phyloP scores from a whole-genome alignment of 2,797 vertebrate species.

The Sebastes umbrosus region DNA sequence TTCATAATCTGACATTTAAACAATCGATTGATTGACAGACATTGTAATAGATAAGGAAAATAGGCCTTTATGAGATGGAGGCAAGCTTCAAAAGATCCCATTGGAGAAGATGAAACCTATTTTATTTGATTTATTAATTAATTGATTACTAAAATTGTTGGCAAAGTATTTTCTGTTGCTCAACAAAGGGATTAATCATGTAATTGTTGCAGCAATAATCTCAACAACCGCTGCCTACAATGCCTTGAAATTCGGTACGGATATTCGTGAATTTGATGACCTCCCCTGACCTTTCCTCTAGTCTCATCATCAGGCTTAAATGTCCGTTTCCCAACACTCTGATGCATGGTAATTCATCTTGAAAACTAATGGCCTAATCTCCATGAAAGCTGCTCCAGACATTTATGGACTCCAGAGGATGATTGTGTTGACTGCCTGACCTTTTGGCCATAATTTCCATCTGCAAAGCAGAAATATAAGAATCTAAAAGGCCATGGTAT shows the following conservation, averaged over 20 bases:
- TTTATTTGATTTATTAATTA: neutral
- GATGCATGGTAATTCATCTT: neutral
- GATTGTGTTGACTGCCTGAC: neutral
- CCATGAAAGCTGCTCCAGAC: neutral
- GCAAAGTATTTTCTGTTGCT: neutral
- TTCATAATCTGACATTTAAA: neutral
- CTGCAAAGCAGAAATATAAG: neutral
- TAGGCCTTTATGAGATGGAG: neutral
- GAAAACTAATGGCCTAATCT: neutral
- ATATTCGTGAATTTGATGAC: neutral
- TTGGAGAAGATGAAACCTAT: neutral
- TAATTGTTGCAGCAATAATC: neutral
- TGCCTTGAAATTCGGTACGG: neutral
- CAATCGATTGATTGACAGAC: neutral
- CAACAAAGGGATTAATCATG: neutral
- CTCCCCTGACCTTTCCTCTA: neutral
- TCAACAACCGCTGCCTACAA: neutral
- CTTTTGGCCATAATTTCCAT: neutral
- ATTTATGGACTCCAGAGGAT: neutral
- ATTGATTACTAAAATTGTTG: neutral
- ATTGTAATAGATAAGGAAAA: neutral
- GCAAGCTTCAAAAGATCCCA: neutral
- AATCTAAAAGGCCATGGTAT: neutral
- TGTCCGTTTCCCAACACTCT: neutral
- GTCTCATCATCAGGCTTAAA: neutral